Evolutionary conservation across 2,113 vertebrate species (phyloP).

Genomic region (Oenanthe melanoleuca): DNA sequence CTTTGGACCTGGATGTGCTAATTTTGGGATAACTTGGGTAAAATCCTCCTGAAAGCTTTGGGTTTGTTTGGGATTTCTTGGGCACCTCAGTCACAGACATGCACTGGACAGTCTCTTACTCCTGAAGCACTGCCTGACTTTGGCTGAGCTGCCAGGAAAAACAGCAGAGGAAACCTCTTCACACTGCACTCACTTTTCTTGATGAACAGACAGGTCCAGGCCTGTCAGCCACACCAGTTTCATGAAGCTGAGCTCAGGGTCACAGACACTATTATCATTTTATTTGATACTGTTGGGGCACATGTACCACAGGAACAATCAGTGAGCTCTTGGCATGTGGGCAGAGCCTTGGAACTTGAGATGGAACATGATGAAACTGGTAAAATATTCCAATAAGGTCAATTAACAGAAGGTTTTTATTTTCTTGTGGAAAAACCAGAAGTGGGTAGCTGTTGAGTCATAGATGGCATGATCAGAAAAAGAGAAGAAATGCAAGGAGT

Average conservation of each 20-base stretch:
- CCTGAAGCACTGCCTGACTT: neutral
- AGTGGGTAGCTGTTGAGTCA: conserved; percentile 3
- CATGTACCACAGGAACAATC: neutral
- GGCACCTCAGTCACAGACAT: neutral
- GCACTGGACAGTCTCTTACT: neutral
- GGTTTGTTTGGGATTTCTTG: neutral
- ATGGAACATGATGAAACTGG: neutral
- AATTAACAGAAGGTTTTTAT: neutral
- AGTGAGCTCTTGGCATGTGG: rapidly evolving
- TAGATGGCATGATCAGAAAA: neutral
- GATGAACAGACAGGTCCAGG: neutral
- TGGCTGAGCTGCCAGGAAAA: neutral
- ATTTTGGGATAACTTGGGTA: neutral
- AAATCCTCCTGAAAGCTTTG: neutral
- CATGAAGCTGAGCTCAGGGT: neutral
- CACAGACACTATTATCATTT: neutral
- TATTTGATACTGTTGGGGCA: neutral
- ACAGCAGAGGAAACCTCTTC: neutral
- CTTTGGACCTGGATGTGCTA: neutral
- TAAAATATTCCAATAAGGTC: neutral
- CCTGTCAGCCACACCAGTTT: neutral
- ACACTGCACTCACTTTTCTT: neutral
- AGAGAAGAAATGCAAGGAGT: neutral
- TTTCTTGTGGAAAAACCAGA: neutral
- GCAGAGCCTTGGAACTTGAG: neutral